A percentile compares a stretch with the other conserved stretches of the same genome.
These are phyloP conservation scores for Microvelia longipes DNA, from an alignment of 1,140 invertebrate species.

Conservation along the genomic window DNA sequence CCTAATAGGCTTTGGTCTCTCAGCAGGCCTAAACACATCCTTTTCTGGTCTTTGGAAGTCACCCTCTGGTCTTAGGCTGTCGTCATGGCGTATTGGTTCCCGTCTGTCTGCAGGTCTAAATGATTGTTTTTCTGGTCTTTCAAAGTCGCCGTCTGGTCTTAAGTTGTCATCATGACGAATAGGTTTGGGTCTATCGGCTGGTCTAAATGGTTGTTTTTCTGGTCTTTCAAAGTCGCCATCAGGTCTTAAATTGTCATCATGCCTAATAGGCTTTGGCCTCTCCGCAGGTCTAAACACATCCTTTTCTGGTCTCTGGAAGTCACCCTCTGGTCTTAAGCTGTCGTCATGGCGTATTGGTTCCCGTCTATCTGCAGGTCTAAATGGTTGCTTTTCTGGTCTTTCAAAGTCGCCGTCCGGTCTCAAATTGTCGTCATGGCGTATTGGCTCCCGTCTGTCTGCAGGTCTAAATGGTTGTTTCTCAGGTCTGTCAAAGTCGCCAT, in stretches of 20 bases:
- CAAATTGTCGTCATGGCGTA: conserved; percentile 33
- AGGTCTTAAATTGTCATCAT: conserved; percentile 41
- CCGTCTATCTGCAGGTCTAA: conserved; percentile 23
- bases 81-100: conserved; percentile 25
- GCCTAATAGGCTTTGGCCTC: conserved; percentile 33
- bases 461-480: conserved; percentile 31
- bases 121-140: conserved; percentile 29
- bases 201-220: conserved; percentile 28
- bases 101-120: conserved; percentile 23
- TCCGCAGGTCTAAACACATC: conserved; percentile 20
- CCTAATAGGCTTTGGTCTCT: conserved; percentile 31
- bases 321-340: conserved; percentile 46
- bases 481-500: conserved; percentile 46
- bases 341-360: conserved; percentile 29
- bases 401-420: conserved; percentile 44
- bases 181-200: conserved; percentile 33
- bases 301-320: conserved; percentile 31
- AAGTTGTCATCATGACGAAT: conserved; percentile 33
- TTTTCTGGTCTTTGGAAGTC: conserved; percentile 32
- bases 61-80: conserved; percentile 47
- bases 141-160: conserved; percentile 42
- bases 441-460: conserved; percentile 32
- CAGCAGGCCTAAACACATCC: conserved; percentile 19
- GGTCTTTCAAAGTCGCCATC: conserved; percentile 44
- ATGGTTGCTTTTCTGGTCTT: conserved; percentile 27